Conservation (phyloP, 2,113 vertebrate genomes). For the Halichoeres trimaculatus region DNA sequence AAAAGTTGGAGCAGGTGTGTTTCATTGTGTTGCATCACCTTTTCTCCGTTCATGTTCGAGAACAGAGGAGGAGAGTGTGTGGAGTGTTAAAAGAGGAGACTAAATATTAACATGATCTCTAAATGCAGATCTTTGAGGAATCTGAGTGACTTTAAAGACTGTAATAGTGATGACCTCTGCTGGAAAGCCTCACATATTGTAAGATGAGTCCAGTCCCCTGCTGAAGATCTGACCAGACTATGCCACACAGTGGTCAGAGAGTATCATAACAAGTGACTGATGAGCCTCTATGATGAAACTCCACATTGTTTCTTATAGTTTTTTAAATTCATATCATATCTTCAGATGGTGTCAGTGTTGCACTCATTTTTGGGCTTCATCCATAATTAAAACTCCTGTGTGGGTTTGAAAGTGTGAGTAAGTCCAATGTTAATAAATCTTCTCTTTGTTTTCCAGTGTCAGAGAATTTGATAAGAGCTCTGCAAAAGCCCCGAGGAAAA, state of each 20-base stretch:
- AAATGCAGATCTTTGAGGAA: no score
- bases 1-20: no score
- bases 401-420: constrained; percentile 1
- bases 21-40: no score
- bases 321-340: neutral
- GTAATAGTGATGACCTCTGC: constrained; percentile 29
- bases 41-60: no score
- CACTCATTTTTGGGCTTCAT: neutral
- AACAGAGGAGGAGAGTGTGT: no score
- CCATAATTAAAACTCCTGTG: neutral
- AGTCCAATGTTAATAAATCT: neutral
- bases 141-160: no score
- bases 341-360: neutral
- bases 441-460: neutral
- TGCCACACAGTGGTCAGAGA: constrained; percentile 54
- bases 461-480: constrained; percentile 16
- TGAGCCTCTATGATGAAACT: neutral
- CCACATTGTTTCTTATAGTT: neutral
- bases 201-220: neutral
- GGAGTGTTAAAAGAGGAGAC: no score
- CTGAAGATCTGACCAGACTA: neutral
- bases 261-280: constrained; percentile 2
- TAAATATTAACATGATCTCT: no score
- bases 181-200: constrained; percentile 11
- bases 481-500: neutral